Base-by-base conservation (phyloP, 2,888 invertebrate species). In the Diadegma fenestrale region DNA sequence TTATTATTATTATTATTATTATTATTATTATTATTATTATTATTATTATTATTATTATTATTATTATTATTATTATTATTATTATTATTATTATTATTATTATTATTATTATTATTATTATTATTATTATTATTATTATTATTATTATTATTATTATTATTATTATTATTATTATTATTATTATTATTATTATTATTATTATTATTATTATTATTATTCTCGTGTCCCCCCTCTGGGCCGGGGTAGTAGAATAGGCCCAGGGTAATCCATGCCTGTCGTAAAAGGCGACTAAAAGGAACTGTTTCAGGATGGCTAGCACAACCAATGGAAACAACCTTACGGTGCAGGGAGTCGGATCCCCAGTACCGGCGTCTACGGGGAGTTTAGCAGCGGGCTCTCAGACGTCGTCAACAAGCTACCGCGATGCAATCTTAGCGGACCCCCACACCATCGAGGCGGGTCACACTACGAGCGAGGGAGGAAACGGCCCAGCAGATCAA, bases 341-440 rank as follows among this genome's bases (percentile, higher is more conserved):
- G 61, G 30, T 6, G 61, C 26, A 30, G 30, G 12, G 61, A 61
- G 17, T 30, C 30, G 26, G 30, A 61, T 30, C 30, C 30, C 30
- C 61, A 17, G 30, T 19, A 6, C 30, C 30, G 61, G 17, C 30
- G 30, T 17, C 76, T 80, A 58, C 48, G 61, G 61, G 51, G 75
- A 69, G 51, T 64, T 61, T 43, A 14, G 30, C 14, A 33, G 77
- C 77, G 75, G 83, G 83, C 80, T 63, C 80, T 71, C 75, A 81
- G 73, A 45, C 81, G 69, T 84, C 81, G 75, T 84, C 81, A 81
- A 58, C 78, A 37, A 69, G 71, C 61, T 10, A 84, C 75, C 43
- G 75, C 64, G 71, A 76, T 73, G 80, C 80, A 72, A 22, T n/a
- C 30, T 1, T 43, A 37, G 58, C 54, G 75, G 75, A 58, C 43